Percentiles rank a stretch among this genome's conserved stretches.
Evolutionary conservation across 2,888 invertebrate genomes (phyloP).

Genomic region (Pseudolycoriella hygida): DNA sequence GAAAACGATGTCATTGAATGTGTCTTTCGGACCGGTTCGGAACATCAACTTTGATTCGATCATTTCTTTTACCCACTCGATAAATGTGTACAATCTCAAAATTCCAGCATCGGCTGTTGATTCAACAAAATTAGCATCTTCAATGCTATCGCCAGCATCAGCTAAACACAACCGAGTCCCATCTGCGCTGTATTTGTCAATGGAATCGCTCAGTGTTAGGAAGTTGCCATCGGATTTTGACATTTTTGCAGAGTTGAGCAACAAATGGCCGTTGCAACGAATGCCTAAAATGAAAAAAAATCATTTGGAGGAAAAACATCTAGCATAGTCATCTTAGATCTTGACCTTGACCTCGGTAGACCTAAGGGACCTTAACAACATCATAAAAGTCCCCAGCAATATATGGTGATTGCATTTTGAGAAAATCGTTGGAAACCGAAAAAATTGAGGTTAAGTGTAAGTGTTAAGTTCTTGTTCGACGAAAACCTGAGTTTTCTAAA

Average conservation of each 20-base stretch:
- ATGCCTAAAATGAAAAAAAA: conserved; percentile 20
- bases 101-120: conserved; percentile 89
- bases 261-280: conserved; percentile 87
- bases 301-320: conserved; percentile 7
- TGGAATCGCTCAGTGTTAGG: conserved; percentile 74
- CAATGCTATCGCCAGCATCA: conserved; percentile 92
- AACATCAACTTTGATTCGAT: conserved; percentile 28
- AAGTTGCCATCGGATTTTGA: conserved; percentile 99
- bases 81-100: conserved; percentile 77
- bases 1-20: conserved; percentile 81
- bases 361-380: too few species aligned
- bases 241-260: conserved; percentile 97
- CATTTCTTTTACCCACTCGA: conserved; percentile 94
- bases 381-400: too few species aligned
- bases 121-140: conserved; percentile 98
- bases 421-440: too few species aligned
- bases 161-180: conserved; percentile 90
- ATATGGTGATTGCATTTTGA: too few species aligned
- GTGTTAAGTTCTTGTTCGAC: too few species aligned
- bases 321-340: neutral
- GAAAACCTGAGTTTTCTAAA: too few species aligned
- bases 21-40: conserved; percentile 37
- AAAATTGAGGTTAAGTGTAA: too few species aligned
- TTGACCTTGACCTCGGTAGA: too few species aligned
- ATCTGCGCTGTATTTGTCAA: conserved; percentile 90